Evolutionary conservation across 1,140 invertebrate genomes (phyloP).

Genomic region (Glomeris maerens): DNA sequence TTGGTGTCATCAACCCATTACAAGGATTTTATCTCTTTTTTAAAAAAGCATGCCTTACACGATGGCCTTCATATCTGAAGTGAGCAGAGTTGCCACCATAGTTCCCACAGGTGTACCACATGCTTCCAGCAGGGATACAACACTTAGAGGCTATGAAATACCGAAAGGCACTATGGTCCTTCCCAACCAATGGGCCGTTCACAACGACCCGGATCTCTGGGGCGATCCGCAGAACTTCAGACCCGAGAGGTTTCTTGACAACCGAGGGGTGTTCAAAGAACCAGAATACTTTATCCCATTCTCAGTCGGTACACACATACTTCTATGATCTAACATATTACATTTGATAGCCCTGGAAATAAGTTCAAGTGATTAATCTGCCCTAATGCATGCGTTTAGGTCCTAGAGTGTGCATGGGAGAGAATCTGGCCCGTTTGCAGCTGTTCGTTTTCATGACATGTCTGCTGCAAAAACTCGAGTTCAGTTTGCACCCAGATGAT

Average conservation of each 20-base stretch:
- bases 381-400: too few relatives aligned
- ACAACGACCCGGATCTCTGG: conserved; percentile 54
- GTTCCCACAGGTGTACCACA: neutral
- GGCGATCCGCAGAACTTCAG: conserved; percentile 54
- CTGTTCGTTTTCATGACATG: too few relatives aligned
- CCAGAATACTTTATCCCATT: conserved; percentile 37
- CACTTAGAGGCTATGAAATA: neutral
- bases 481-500: too few relatives aligned
- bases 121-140: too few relatives aligned
- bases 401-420: too few relatives aligned
- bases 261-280: conserved; percentile 42
- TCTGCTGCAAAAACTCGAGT: too few relatives aligned
- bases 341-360: too few relatives aligned
- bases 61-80: conserved; percentile 1
- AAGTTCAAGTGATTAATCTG: too few relatives aligned
- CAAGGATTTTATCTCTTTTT: too few relatives aligned
- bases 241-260: conserved; percentile 58
- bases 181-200: conserved; percentile 58
- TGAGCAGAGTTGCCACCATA: conserved; percentile 6
- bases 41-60: conserved; percentile 11
- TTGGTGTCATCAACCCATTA: too few relatives aligned
- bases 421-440: too few relatives aligned
- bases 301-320: neutral
- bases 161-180: conserved; percentile 61
- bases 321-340: too few relatives aligned